Percentiles rank a stretch among this genome's conserved stretches.
These are phyloP conservation scores for Thamnophis sirtalis DNA, from an alignment of 2,113 vertebrate genomes.

Conservation along the genomic window DNA sequence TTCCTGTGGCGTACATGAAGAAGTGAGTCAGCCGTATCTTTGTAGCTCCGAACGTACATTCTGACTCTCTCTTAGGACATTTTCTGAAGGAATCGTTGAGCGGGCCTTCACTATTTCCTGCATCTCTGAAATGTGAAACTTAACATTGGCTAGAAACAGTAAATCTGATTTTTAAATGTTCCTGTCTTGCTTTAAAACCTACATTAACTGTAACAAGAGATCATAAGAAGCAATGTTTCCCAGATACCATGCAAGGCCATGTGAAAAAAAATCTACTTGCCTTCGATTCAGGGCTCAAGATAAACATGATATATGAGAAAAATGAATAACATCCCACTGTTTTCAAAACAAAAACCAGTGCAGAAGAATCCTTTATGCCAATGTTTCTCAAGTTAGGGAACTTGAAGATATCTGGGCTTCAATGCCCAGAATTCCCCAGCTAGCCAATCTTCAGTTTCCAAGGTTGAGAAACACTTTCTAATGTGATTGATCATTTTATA, in stretches of 20 bases:
- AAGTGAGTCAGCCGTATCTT: constrained; percentile 9
- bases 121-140: background rate
- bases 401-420: background rate
- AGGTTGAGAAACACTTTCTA: background rate
- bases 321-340: background rate
- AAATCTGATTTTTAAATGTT: background rate
- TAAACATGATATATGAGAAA: background rate
- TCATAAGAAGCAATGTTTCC: background rate
- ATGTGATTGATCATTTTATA: background rate
- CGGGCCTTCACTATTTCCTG: background rate
- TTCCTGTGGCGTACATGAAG: background rate
- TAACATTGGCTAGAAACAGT: background rate
- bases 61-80: background rate
- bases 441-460: background rate
- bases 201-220: background rate
- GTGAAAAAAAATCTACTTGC: background rate
- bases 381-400: background rate
- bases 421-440: background rate
- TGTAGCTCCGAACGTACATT: background rate
- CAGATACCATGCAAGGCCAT: too few species aligned
- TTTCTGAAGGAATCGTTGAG: background rate
- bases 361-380: background rate
- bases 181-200: background rate
- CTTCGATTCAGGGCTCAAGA: background rate
- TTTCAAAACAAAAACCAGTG: background rate